A percentile compares a stretch with the other conserved stretches of the same genome.
Conservation (phyloP, 2,888 invertebrate genomes). For the Phlogophora meticulosa region DNA sequence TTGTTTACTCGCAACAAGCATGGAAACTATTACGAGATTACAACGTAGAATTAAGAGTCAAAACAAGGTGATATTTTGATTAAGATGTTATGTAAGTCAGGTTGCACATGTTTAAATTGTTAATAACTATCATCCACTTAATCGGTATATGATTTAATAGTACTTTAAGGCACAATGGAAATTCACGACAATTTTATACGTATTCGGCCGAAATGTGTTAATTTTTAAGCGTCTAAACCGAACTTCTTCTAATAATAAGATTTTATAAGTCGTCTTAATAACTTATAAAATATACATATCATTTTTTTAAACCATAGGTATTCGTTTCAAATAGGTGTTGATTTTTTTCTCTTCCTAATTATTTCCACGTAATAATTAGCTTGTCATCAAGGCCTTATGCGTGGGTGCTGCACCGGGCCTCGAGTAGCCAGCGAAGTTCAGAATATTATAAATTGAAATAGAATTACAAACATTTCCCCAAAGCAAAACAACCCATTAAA, state of each 20-base stretch:
- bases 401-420: not conserved
- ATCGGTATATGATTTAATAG: conserved; percentile 19
- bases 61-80: conserved; percentile 40
- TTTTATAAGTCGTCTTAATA: conserved; percentile 2
- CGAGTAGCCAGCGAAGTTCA: not conserved
- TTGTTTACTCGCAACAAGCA: conserved; percentile 5
- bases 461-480: conserved; percentile 2
- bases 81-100: conserved; percentile 7
- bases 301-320: conserved; percentile 11
- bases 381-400: not conserved
- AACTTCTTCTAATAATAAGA: conserved; percentile 19
- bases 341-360: not conserved
- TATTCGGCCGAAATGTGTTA: conserved; percentile 19
- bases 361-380: conserved; percentile 2
- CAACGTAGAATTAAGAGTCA: conserved; percentile 4
- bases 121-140: conserved; percentile 17
- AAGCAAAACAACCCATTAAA: conserved; percentile 42
- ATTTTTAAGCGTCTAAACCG: conserved; percentile 18
- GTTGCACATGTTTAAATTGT: conserved; percentile 29
- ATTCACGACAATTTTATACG: conserved; percentile 19
- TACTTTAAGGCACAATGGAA: conserved; percentile 10
- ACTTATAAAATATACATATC: not conserved
- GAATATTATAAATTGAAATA: conserved; percentile 14
- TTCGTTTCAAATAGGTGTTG: conserved; percentile 16
- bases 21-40: conserved; percentile 5